A percentile compares a stretch with the other conserved stretches of the same genome.
Evolutionary conservation across 2,797 vertebrate genomes (phyloP).

Genomic region (Lateolabrax maculatus): DNA sequence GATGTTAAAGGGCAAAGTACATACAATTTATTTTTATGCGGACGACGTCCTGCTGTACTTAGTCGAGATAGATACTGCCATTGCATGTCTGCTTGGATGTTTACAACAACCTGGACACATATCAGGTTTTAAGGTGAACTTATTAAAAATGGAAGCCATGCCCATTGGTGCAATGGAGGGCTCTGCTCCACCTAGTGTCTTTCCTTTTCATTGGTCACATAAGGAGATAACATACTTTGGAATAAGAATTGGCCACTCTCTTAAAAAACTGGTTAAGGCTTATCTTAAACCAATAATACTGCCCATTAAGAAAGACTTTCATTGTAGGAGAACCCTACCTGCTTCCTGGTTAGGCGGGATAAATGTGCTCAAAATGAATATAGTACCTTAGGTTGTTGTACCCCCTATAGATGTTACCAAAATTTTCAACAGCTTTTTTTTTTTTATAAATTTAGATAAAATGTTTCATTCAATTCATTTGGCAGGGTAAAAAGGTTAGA

Average conservation of each 20-base stretch:
- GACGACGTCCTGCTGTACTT: neutral
- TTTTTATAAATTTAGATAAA: neutral
- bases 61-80: neutral
- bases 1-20: neutral
- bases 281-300: neutral
- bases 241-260: neutral
- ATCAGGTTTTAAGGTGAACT: too few relatives aligned
- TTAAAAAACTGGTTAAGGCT: neutral
- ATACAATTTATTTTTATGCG: neutral
- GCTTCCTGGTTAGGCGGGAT: neutral
- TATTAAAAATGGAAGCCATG: too few relatives aligned
- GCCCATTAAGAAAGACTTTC: neutral
- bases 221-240: neutral
- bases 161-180: neutral
- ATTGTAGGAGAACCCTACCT: neutral
- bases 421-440: too few relatives aligned
- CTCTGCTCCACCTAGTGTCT: neutral
- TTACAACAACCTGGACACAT: neutral
- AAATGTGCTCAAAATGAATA: neutral
- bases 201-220: neutral
- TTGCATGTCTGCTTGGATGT: neutral
- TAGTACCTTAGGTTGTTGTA: neutral
- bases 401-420: neutral
- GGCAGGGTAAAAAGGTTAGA: neutral
- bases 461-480: neutral